Conservation (phyloP, 2,888 invertebrate genomes). For the Troglohyphantes excavatus region DNA sequence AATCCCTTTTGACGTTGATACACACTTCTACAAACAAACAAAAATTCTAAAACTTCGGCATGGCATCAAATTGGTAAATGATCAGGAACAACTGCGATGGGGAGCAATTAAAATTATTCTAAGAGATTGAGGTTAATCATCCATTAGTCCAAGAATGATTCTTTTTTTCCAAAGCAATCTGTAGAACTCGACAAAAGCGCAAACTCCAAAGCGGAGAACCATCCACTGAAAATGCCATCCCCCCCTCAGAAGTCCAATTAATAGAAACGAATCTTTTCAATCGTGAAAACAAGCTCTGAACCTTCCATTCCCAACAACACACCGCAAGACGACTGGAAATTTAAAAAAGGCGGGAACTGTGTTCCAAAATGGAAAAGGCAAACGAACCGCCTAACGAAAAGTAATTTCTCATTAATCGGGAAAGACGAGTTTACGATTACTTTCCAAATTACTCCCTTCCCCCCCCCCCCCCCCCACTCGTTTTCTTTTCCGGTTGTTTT, state of each 20-base stretch:
- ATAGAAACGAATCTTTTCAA: neutral
- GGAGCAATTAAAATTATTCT: constrained; percentile 35
- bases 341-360: constrained; percentile 48
- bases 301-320: neutral
- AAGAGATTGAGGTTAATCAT: constrained; percentile 42
- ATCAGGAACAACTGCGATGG: neutral
- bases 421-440: constrained; percentile 43
- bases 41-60: neutral
- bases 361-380: constrained; percentile 36
- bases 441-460: constrained; percentile 18
- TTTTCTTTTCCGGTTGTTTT: constrained; percentile 18
- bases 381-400: constrained; percentile 62
- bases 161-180: neutral
- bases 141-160: constrained; percentile 21
- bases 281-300: constrained; percentile 5
- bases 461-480: no score
- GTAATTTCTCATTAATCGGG: constrained; percentile 62
- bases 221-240: neutral
- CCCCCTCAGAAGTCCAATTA: constrained; percentile 36
- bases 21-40: neutral
- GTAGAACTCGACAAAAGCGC: neutral
- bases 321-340: constrained; percentile 34
- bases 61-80: neutral
- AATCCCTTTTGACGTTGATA: neutral
- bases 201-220: neutral